phyloP scores from a whole-genome alignment of 1,140 invertebrate species.

The Grapholita molesta region DNA sequence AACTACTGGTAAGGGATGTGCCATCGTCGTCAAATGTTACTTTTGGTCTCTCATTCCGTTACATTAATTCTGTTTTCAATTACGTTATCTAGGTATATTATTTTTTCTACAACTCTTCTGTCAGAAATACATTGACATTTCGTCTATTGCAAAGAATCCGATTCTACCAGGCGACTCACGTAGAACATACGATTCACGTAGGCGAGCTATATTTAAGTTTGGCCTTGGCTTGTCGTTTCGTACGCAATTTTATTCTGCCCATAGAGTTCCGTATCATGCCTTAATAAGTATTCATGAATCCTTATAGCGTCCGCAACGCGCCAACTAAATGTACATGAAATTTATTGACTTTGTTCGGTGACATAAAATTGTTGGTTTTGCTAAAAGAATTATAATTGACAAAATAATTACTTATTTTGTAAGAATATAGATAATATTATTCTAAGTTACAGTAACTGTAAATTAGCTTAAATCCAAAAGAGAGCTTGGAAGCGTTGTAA shows the following conservation, averaged over 20 bases:
- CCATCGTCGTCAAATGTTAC: too few relatives aligned
- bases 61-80: too few relatives aligned
- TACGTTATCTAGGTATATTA: too few relatives aligned
- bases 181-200: neutral
- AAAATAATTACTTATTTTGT: too few relatives aligned
- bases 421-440: too few relatives aligned
- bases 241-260: constrained; percentile 60
- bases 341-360: neutral
- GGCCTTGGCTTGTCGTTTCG: constrained; percentile 57
- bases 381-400: too few relatives aligned
- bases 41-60: too few relatives aligned
- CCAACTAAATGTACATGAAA: neutral
- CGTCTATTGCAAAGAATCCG: neutral
- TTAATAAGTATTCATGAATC: constrained; percentile 22
- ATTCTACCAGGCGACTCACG: neutral
- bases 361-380: neutral
- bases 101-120: too few relatives aligned
- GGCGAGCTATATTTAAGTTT: constrained; percentile 29
- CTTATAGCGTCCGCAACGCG: neutral
- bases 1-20: too few relatives aligned
- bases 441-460: too few relatives aligned
- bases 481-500: too few relatives aligned
- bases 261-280: constrained; percentile 57
- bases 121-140: neutral
- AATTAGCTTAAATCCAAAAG: too few relatives aligned